A percentile compares a stretch with the other conserved stretches of the same genome.
Evolutionary conservation across 2,113 vertebrate genomes (phyloP).

Genomic region (Rhinogobius similis): DNA sequence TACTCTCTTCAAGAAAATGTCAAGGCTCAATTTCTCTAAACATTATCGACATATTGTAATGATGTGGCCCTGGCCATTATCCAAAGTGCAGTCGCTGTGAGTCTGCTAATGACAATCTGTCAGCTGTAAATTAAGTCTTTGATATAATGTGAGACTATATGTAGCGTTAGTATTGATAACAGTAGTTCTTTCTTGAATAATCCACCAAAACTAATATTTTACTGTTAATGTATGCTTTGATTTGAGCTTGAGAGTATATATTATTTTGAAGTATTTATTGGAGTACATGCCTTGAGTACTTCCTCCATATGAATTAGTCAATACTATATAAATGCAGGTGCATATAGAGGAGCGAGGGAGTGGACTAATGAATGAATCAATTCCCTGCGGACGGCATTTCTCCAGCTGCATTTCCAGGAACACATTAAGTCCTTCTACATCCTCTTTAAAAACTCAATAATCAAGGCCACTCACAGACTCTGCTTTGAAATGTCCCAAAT

Average conservation of each 20-base stretch:
- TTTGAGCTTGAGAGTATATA: neutral
- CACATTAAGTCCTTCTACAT: conserved; percentile 54
- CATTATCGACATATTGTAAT: neutral
- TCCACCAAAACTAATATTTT: neutral
- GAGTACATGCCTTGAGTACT: neutral
- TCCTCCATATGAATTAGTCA: neutral
- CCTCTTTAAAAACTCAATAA: conserved; percentile 48
- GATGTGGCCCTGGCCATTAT: neutral
- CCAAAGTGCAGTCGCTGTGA: neutral
- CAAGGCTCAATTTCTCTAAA: neutral
- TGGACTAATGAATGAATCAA: conserved; percentile 35
- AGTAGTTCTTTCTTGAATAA: neutral
- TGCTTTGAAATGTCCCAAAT: conserved; percentile 7
- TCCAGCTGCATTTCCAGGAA: conserved; percentile 62
- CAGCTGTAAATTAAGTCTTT: neutral
- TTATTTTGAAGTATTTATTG: neutral
- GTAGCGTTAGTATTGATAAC: neutral
- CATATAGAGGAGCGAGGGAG: conserved; percentile 24
- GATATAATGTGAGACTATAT: neutral
- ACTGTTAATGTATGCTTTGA: neutral
- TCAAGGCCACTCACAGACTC: conserved; percentile 28
- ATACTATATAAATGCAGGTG: conserved; percentile 38
- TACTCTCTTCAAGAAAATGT: neutral
- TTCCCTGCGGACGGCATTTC: conserved; percentile 43
- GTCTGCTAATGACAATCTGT: neutral